Conservation (phyloP, 2,797 vertebrate species). For the Danio choprae region DNA sequence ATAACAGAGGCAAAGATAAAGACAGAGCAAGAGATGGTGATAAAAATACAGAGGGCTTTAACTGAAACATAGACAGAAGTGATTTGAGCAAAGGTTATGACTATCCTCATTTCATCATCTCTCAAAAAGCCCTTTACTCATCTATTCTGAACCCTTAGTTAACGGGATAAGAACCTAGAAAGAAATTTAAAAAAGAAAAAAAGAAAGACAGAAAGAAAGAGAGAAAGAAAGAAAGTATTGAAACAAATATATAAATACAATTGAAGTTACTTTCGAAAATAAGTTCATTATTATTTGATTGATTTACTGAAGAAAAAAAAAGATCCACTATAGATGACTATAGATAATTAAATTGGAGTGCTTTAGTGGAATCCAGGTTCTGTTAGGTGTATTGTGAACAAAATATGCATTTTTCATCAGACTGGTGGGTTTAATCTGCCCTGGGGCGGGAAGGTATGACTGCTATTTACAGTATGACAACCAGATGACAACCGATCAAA, state of each 20-base stretch:
- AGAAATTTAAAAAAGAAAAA: not conserved
- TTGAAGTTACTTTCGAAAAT: not conserved
- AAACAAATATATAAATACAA: too few species aligned
- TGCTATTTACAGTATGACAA: not conserved
- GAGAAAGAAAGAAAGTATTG: too few species aligned
- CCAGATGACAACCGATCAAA: too few species aligned
- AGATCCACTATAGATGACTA: not conserved
- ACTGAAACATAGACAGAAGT: conserved; percentile 2
- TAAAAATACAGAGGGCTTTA: not conserved
- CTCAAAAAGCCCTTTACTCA: conserved; percentile 25
- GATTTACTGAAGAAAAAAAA: conserved; percentile 1
- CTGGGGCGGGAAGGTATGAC: not conserved
- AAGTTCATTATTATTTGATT: not conserved
- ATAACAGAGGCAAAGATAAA: conserved; percentile 46
- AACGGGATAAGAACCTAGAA: conserved; percentile 42
- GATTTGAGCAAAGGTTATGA: conserved; percentile 28
- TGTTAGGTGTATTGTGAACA: not conserved
- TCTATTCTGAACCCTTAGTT: conserved; percentile 30
- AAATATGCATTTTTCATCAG: conserved; percentile 14
- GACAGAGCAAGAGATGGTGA: not conserved
- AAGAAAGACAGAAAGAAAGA: too few species aligned
- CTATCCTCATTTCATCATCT: conserved; percentile 50
- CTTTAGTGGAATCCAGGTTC: not conserved
- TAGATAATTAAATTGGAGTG: not conserved
- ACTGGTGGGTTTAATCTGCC: not conserved